Evolutionary conservation across 2,888 invertebrate genomes (phyloP).

Genomic region (Drepanosiphum platanoidis): DNA sequence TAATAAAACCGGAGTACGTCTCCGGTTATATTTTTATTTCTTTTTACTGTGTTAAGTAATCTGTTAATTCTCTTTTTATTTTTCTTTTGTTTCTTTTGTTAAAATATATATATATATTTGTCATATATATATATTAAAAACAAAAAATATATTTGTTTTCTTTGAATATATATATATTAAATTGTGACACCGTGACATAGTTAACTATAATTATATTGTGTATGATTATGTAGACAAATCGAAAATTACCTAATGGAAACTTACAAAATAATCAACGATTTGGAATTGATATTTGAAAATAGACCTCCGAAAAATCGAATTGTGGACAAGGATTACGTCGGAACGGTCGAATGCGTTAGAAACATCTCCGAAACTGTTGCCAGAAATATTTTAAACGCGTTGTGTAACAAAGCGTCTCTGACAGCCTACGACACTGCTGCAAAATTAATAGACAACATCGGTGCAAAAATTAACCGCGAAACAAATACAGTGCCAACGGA

Average conservation of each 20-base stretch:
- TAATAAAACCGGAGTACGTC: too few relatives aligned
- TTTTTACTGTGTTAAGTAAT: too few relatives aligned
- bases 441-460: neutral
- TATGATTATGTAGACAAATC: neutral
- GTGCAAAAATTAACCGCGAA: neutral
- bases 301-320: neutral
- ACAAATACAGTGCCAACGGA: neutral
- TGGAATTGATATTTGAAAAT: neutral
- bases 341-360: neutral
- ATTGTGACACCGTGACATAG: too few relatives aligned
- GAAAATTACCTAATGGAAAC: neutral
- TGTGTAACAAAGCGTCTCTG: neutral
- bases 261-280: neutral
- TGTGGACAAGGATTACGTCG: neutral
- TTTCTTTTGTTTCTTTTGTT: too few relatives aligned
- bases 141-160: too few relatives aligned
- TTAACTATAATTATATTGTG: too few relatives aligned
- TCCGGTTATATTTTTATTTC: too few relatives aligned
- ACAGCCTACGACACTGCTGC: too few relatives aligned
- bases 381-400: slow-evolving; percentile 3
- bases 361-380: neutral
- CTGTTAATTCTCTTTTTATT: too few relatives aligned
- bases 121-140: too few relatives aligned
- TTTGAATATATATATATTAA: too few relatives aligned
- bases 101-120: too few relatives aligned